A percentile compares a stretch with the other conserved stretches of the same genome.
These are phyloP conservation scores for Chrysopilus asiliformis DNA, from an alignment of 2,888 invertebrate genomes.

Conservation along the genomic window DNA sequence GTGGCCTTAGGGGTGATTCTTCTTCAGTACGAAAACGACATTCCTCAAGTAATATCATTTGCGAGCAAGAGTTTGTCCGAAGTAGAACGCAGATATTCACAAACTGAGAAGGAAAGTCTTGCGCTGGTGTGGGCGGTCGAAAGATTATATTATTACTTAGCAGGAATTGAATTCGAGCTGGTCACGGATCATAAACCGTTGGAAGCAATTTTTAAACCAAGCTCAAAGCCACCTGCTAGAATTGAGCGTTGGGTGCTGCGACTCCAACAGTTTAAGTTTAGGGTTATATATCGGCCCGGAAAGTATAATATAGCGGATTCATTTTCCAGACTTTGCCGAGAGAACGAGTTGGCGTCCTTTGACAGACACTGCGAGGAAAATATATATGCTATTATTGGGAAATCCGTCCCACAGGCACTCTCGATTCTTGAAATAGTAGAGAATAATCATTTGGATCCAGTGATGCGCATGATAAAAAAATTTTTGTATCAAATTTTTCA, in stretches of 20 bases:
- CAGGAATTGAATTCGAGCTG: slow-evolving; percentile 30
- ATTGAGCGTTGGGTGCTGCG: slow-evolving; percentile 21
- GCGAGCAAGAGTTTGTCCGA: too few relatives aligned
- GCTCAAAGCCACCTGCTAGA: slow-evolving; percentile 18
- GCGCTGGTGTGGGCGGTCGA: slow-evolving; percentile 27
- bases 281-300: slow-evolving; percentile 15
- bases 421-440: too few relatives aligned
- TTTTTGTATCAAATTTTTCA: too few relatives aligned
- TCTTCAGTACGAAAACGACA: slow-evolving; percentile 3
- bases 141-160: slow-evolving; percentile 29
- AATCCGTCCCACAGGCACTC: too few relatives aligned
- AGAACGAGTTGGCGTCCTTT: neutral
- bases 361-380: neutral
- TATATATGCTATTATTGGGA: neutral
- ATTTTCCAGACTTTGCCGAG: too few relatives aligned
- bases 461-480: too few relatives aligned
- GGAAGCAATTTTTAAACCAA: slow-evolving; percentile 19
- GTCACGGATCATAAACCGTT: slow-evolving; percentile 22
- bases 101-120: slow-evolving; percentile 24
- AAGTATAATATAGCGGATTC: too few relatives aligned
- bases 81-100: too few relatives aligned
- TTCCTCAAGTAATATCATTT: slow-evolving; percentile 21
- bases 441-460: too few relatives aligned
- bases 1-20: slow-evolving; percentile 22
- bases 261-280: slow-evolving; percentile 16